Conservation (phyloP, 2,797 vertebrate genomes). For the Pterois miles region DNA sequence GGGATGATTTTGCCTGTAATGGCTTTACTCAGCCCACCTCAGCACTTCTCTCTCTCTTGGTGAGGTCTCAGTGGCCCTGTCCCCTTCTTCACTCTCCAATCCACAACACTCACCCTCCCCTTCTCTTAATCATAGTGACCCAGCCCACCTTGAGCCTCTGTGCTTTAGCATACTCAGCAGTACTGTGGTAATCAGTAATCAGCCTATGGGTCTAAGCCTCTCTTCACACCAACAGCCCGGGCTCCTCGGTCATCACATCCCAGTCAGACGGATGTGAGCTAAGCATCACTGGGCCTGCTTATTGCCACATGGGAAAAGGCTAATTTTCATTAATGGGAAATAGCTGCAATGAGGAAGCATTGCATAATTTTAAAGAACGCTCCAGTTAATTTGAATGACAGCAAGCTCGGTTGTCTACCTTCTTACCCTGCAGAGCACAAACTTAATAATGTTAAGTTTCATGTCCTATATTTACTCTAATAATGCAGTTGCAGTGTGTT, state of each 20-base stretch:
- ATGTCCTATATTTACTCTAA: no score
- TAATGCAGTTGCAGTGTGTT: no score
- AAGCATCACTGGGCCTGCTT: slow-evolving; percentile 16
- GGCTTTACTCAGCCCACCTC: slow-evolving; percentile 51
- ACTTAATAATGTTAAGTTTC: no score
- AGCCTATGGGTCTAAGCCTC: slow-evolving; percentile 77
- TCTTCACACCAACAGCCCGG: slow-evolving; percentile 29
- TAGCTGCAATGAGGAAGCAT: neutral
- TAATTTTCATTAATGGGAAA: neutral
- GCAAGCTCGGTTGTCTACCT: neutral
- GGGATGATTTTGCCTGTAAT: slow-evolving; percentile 20
- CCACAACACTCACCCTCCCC: slow-evolving; percentile 44
- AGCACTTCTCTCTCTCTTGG: slow-evolving; percentile 51
- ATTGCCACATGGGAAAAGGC: slow-evolving; percentile 12
- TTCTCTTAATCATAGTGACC: slow-evolving; percentile 73
- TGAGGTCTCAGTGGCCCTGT: slow-evolving; percentile 58
- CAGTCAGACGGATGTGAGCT: slow-evolving; percentile 30
- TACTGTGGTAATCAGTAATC: slow-evolving; percentile 79
- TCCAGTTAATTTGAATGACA: neutral
- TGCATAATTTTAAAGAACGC: neutral
- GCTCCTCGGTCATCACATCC: slow-evolving; percentile 55
- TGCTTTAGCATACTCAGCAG: slow-evolving; percentile 79
- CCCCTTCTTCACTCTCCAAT: slow-evolving; percentile 44
- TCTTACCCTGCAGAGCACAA: neutral
- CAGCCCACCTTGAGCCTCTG: slow-evolving; percentile 76